phyloP scores from a whole-genome alignment of 1,140 invertebrate species.

The Drosophila nigromelanica region DNA sequence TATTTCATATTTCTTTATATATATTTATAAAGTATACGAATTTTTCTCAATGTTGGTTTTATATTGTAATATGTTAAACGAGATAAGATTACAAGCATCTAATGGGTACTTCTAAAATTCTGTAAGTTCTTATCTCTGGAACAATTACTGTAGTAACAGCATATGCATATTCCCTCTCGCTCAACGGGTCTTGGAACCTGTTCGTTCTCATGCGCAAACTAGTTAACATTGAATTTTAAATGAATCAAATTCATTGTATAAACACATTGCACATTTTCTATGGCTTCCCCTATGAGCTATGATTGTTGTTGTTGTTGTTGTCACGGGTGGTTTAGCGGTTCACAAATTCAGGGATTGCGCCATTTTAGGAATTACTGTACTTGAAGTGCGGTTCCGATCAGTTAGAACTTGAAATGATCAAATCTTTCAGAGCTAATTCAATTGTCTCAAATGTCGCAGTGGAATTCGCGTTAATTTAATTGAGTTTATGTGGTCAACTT shows the following conservation, averaged over 20 bases:
- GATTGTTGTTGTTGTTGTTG: conserved; percentile 27
- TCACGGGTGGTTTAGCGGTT: conserved; percentile 11
- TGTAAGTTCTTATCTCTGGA: too few relatives aligned
- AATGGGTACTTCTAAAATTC: too few relatives aligned
- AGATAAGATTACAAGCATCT: too few relatives aligned
- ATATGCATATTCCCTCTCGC: conserved; percentile 7
- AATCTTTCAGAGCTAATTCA: conserved; percentile 32
- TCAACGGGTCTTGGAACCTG: background rate
- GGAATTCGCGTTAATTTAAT: conserved; percentile 26
- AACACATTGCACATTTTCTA: conserved; percentile 58
- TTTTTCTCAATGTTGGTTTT: too few relatives aligned
- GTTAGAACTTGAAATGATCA: conserved; percentile 31
- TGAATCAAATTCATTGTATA: conserved; percentile 60
- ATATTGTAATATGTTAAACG: too few relatives aligned
- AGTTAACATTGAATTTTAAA: conserved; percentile 76
- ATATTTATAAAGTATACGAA: too few relatives aligned
- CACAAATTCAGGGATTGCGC: conserved; percentile 17
- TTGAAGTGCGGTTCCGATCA: conserved; percentile 47
- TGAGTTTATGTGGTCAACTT: conserved; percentile 42
- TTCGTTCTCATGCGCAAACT: conserved; percentile 43
- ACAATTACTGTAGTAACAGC: too few relatives aligned
- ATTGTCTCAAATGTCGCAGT: conserved; percentile 41
- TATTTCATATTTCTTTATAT: too few relatives aligned
- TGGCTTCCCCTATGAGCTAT: conserved; percentile 59
- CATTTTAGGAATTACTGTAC: conserved; percentile 41